These are phyloP conservation scores for Dasyprocta punctata DNA, from an alignment of 2,113 vertebrate genomes.

Conservation along the genomic window DNA sequence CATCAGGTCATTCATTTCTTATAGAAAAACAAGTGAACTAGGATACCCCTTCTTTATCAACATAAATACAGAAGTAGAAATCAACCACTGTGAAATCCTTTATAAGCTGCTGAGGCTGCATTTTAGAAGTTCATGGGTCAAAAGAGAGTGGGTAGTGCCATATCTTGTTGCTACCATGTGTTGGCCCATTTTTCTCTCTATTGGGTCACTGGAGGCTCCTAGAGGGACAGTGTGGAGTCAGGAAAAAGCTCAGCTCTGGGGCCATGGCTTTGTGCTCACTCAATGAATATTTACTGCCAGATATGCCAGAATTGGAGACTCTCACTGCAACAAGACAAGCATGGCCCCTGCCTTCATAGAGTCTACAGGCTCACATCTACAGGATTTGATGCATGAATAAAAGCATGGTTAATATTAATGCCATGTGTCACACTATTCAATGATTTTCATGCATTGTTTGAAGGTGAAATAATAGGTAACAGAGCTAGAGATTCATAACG, in stretches of 20 bases:
- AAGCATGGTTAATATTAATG: neutral
- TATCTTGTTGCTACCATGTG: neutral
- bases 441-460: neutral
- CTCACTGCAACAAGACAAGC: neutral
- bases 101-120: neutral
- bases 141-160: neutral
- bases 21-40: neutral
- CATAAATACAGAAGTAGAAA: neutral
- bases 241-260: neutral
- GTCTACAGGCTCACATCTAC: neutral
- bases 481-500: neutral
- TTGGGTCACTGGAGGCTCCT: neutral
- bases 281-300: neutral
- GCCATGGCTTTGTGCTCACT: accelerated
- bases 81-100: neutral
- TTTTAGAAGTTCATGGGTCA: neutral
- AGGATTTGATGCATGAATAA: neutral
- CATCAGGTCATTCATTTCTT: neutral
- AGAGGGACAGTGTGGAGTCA: neutral
- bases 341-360: neutral
- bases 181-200: neutral
- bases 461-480: neutral
- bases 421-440: neutral
- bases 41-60: neutral
- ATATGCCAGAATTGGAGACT: neutral